phyloP scores from a whole-genome alignment of 2,113 vertebrate genomes.

The Leuciscus idus region DNA sequence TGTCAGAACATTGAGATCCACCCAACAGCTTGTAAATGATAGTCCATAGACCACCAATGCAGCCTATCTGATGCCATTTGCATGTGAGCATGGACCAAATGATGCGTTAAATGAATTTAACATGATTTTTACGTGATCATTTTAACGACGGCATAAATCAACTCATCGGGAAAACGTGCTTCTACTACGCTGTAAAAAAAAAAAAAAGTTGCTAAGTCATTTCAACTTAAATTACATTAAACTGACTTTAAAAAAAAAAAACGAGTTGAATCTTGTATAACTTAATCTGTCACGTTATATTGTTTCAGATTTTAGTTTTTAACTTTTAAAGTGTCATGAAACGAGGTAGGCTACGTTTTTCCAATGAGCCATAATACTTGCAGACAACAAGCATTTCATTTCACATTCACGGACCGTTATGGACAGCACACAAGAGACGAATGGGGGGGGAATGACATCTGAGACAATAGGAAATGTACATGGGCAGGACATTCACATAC shows the following conservation, averaged over 20 bases:
- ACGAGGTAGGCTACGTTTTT: no score
- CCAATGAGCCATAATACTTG: no score
- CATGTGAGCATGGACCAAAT: neutral
- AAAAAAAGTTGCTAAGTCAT: no score
- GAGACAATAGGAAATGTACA: neutral
- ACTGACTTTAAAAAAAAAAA: no score
- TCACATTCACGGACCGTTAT: neutral
- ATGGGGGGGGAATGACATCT: neutral
- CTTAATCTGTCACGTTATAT: no score
- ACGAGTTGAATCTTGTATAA: no score
- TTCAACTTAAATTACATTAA: no score
- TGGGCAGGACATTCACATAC: neutral
- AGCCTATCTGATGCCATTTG: neutral
- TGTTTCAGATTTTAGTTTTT: no score
- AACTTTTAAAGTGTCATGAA: no score
- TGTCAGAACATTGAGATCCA: constrained; percentile 58
- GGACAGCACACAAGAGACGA: neutral
- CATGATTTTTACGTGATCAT: neutral
- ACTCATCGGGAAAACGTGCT: no score
- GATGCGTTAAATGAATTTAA: neutral
- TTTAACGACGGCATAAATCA: neutral
- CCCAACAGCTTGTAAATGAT: constrained; percentile 23
- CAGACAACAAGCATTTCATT: neutral
- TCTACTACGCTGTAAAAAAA: no score
- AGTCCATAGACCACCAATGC: neutral